These are phyloP conservation scores for Margarornis squamiger DNA, from an alignment of 2,797 vertebrate genomes.

Conservation along the genomic window DNA sequence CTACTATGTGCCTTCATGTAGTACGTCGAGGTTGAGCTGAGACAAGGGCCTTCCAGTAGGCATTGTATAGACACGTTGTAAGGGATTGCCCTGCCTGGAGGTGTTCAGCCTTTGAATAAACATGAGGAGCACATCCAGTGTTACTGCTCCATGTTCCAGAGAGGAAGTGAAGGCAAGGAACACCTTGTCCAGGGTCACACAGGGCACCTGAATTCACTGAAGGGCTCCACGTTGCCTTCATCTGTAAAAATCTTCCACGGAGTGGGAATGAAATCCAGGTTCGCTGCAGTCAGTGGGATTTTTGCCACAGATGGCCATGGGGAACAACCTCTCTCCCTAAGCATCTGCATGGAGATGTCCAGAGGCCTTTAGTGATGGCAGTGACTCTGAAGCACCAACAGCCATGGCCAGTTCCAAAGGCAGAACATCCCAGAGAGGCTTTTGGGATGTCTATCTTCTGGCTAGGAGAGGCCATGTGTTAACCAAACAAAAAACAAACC, in stretches of 20 bases:
- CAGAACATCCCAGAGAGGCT: background rate
- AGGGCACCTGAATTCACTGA: background rate
- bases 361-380: background rate
- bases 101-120: background rate
- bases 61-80: background rate
- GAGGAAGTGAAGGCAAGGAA: background rate
- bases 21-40: background rate
- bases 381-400: background rate
- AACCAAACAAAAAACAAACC: background rate
- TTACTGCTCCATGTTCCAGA: background rate
- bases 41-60: background rate
- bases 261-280: background rate
- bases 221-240: background rate
- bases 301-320: background rate
- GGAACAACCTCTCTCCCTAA: background rate
- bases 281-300: background rate
- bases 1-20: background rate
- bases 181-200: background rate
- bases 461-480: background rate
- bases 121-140: background rate
- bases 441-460: background rate
- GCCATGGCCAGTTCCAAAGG: background rate
- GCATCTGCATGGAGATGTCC: background rate
- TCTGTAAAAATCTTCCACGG: background rate
- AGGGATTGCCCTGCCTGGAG: slow-evolving; percentile 15